Evolutionary conservation across 2,113 vertebrate genomes (phyloP), one percentile per base, ranked within the genome.

Genomic region (Morone saxatilis): DNA sequence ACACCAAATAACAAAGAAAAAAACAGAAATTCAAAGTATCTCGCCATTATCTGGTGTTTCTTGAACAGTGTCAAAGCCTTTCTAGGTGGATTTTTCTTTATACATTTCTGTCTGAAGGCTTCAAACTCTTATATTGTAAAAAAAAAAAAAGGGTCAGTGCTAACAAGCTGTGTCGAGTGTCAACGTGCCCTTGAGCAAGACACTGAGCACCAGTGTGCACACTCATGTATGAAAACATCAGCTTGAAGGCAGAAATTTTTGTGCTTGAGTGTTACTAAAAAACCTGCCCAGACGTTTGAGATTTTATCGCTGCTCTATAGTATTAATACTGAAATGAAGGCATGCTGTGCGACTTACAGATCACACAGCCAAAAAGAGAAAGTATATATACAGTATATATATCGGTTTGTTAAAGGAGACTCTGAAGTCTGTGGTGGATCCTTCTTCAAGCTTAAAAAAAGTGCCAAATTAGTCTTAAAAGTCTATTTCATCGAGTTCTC

Each of bases 251-350:
- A 59, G 50, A 76, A 47, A 41, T 40, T 73, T 59, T 66, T 73
- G 60, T 67, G 50, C 54, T 62, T 20, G 51, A 82, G 80, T 78
- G 68, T 76, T 81, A 43, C 67, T 69, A 60, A 62, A 59, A 22
- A 40, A 72, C 13, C 80, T 76, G 78, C 78, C 88, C 79, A 50
- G 70, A 71, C 8, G 38, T 81, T 90, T 56, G 79, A 93, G 91
- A 80, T 91, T 90, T 91, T 91, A 81, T 89, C 83, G 88, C 89
- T 95, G 94, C 94, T 93, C 90, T 81, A 87, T 92, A 93, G 91
- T 90, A 78, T 94, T 92, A 90, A 86, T 93, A 87, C 94, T 93
- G 91, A 95, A 94, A 95, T 96, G 96, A 97, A 96, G 95, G 95
- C 94, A 91, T 92, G 94, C 92, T 92, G 93, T 94, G 91, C 81